Evolutionary conservation across 2,888 invertebrate genomes (phyloP), one percentile per base, ranked within the genome.

Genomic region (Drosophila kuntzei): DNA sequence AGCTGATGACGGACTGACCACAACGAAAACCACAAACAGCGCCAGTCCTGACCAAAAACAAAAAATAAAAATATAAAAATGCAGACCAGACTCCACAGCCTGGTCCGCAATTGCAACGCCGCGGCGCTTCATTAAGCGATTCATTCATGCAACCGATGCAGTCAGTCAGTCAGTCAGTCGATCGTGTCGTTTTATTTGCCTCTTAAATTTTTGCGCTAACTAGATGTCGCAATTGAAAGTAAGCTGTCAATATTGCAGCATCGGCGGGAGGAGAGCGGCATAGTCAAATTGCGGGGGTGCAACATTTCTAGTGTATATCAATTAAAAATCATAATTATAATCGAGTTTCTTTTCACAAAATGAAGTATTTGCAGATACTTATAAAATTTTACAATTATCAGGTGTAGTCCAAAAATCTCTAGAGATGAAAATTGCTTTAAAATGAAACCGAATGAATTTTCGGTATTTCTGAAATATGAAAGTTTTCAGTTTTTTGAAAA

Each of bases 211-310:
- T 39, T 84, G 75, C 87, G 64, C 82, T 85, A 85, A 85, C 85
- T 85, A 89, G 85, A 87, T 89, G 85, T 81, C 80, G 85, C 89
- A 89, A 89, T 87, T 89, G 89, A 85, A 89, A 87, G 85, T 85
- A 71, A 87, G 87, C 87, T 89, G 87, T 85, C 89, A 85, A 76
- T 76, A 73, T 66, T 60, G 61, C 70, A 36, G 34, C 44, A 44
- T 5, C 14, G 53, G n/a, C 2, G 7, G 41, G 41, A 16, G 43
- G 4, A 22, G 34, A 18, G 32, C 6, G 20, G 34, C 6, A 12
- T 1, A n/a, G 7, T 53, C 11, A n/a, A 32, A 53, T 39, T 12
- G 47, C 32, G 49, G 49, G 67, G 51, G 43, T 34, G 41, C n/a
- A 29, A 64, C 32, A 39, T 25, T 41, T 39, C 12, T 12, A 11